phyloP scores from a whole-genome alignment of 1,140 invertebrate genomes.

The Achroia grisella region DNA sequence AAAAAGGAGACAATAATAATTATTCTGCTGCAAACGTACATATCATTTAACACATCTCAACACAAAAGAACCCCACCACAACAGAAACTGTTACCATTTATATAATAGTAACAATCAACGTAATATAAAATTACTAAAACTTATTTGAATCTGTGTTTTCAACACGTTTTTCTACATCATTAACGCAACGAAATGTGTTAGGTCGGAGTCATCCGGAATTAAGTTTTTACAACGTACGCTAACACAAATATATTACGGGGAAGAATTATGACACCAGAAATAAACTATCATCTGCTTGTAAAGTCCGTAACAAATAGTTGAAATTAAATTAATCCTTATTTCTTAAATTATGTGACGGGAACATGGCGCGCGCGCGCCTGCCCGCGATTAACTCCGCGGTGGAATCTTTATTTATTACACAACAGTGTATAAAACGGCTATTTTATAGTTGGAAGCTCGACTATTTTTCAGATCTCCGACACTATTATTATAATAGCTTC shows the following conservation, averaged over 20 bases:
- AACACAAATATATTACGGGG: conserved; percentile 2
- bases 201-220: no score
- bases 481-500: conserved; percentile 41
- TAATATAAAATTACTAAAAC: background rate
- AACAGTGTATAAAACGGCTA: conserved; percentile 36
- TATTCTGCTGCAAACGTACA: no score
- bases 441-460: conserved; percentile 48
- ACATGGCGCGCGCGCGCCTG: conserved; percentile 41
- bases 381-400: conserved; percentile 34
- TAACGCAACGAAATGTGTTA: no score
- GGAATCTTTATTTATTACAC: conserved; percentile 48
- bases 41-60: no score
- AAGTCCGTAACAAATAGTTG: conserved; percentile 38
- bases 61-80: no score
- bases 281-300: conserved; percentile 28
- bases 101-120: no score
- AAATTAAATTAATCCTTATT: conserved; percentile 45
- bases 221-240: no score
- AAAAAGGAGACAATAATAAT: no score
- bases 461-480: conserved; percentile 52
- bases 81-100: no score
- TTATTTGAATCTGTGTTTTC: background rate
- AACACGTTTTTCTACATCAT: background rate
- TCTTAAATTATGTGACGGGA: conserved; percentile 61
- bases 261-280: conserved; percentile 18